Percentiles rank a stretch among this genome's conserved stretches.
Evolutionary conservation across 2,797 vertebrate genomes (phyloP).

Genomic region (Balearica regulorum): DNA sequence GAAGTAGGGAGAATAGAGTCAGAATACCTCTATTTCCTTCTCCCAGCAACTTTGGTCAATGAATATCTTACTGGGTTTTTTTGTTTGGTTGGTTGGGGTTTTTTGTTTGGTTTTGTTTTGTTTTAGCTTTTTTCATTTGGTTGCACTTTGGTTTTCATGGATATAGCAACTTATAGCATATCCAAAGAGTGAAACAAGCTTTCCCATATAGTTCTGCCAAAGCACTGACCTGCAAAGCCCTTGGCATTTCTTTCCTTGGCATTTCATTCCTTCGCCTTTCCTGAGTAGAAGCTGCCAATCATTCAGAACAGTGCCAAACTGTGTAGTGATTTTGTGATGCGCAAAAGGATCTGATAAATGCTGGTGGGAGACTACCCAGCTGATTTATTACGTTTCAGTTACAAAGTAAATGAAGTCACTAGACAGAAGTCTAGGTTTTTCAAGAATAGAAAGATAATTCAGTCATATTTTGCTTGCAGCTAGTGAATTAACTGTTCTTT

Average conservation of each 20-base stretch:
- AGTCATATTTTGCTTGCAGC: not conserved
- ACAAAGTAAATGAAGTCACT: conserved; percentile 17
- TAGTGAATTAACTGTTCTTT: not conserved
- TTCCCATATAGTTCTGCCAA: conserved; percentile 43
- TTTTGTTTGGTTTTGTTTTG: not conserved
- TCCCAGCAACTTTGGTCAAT: not conserved
- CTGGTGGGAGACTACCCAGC: conserved; percentile 15
- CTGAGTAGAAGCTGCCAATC: conserved; percentile 60
- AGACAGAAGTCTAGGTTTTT: not conserved
- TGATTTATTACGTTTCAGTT: conserved; percentile 43
- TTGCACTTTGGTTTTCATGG: conserved; percentile 20
- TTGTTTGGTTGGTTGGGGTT: not conserved
- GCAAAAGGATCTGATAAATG: conserved; percentile 50
- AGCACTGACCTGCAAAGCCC: conserved; percentile 51
- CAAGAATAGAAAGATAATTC: not conserved
- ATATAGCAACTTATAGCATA: not conserved
- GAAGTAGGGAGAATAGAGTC: not conserved
- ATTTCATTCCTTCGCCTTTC: conserved; percentile 56
- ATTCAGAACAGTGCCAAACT: conserved; percentile 59
- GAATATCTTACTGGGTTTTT: not conserved
- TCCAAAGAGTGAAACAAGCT: conserved; percentile 8
- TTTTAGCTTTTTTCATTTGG: not conserved
- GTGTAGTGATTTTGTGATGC: conserved; percentile 44
- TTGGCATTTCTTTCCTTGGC: conserved; percentile 53
- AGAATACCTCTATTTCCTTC: not conserved